Conservation (phyloP, 2,888 invertebrate species). For the Lithosia quadra region DNA sequence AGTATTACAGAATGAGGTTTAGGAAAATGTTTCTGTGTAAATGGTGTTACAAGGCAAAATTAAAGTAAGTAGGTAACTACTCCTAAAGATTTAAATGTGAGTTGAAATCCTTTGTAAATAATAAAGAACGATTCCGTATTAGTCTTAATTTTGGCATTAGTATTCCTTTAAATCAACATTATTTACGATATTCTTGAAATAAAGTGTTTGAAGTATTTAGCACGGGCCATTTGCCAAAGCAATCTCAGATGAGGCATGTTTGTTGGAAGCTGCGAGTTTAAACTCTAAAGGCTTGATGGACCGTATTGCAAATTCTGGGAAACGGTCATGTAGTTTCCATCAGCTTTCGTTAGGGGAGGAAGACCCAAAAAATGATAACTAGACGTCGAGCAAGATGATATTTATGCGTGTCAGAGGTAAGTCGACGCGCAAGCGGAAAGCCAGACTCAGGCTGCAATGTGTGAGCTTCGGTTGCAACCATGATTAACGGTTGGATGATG, state of each 20-base stretch:
- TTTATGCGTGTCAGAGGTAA: background rate
- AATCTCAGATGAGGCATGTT: background rate
- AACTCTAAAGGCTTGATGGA: too few species aligned
- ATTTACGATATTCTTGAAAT: constrained; percentile 13
- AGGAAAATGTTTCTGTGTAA: background rate
- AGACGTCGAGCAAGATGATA: background rate
- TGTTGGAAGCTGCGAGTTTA: background rate
- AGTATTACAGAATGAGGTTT: background rate
- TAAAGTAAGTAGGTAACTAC: too few species aligned
- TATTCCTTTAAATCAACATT: constrained; percentile 10
- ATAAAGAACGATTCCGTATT: background rate
- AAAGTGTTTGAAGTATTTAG: background rate
- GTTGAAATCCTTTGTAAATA: background rate
- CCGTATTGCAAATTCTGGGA: too few species aligned
- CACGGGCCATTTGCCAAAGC: constrained; percentile 9
- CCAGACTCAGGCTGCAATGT: background rate
- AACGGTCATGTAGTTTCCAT: too few species aligned
- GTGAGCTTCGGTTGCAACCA: too few species aligned
- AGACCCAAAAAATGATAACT: background rate
- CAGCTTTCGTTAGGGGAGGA: background rate
- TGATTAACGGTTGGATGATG: background rate
- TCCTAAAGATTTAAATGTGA: background rate
- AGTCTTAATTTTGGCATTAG: constrained; percentile 11
- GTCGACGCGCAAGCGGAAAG: too few species aligned
- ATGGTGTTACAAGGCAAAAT: background rate